phyloP scores from a whole-genome alignment of 2,113 vertebrate species.

The Eublepharis macularius region DNA sequence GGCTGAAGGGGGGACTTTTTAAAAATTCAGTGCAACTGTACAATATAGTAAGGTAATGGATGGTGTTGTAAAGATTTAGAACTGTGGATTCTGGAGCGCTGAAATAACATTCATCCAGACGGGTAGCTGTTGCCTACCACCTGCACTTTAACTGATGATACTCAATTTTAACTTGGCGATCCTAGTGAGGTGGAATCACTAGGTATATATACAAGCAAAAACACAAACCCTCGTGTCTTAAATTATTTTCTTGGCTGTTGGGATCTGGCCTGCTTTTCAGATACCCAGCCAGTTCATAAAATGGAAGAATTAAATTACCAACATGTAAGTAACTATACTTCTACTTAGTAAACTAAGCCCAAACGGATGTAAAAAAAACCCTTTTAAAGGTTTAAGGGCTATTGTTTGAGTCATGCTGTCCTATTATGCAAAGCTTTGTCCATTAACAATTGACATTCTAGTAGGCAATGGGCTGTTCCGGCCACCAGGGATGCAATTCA shows the following conservation, averaged over 20 bases:
- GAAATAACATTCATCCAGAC: neutral
- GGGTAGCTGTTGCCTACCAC: neutral
- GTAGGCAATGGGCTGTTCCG: too few species aligned
- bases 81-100: neutral
- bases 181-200: neutral
- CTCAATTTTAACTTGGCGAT: neutral
- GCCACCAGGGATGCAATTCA: too few species aligned
- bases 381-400: too few species aligned
- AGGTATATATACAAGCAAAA: neutral
- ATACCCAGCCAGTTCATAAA: slow-evolving; percentile 3
- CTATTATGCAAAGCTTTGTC: too few species aligned
- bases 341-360: fast-evolving
- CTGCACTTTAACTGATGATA: slow-evolving; percentile 12
- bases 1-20: slow-evolving; percentile 9
- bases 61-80: neutral
- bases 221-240: neutral
- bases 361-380: too few species aligned
- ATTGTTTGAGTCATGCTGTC: too few species aligned
- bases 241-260: neutral
- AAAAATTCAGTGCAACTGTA: neutral
- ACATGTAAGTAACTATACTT: neutral
- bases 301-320: neutral
- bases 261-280: slow-evolving; percentile 4
- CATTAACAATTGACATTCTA: too few species aligned
- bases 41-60: neutral